phyloP scores from a whole-genome alignment of 2,797 vertebrate genomes.

The Microctenopoma lineatum region DNA sequence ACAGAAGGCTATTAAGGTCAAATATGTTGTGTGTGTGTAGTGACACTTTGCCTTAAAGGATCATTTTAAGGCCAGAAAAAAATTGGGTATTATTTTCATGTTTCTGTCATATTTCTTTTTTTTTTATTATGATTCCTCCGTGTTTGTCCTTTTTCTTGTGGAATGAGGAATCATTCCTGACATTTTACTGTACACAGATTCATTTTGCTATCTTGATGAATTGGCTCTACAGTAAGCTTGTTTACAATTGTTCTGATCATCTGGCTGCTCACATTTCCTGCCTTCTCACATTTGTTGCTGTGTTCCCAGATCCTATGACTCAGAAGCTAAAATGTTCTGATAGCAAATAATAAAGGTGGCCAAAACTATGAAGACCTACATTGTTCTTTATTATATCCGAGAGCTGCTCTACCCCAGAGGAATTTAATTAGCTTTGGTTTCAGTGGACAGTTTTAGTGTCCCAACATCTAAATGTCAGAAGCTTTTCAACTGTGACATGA shows the following conservation, averaged over 20 bases:
- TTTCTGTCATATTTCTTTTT: too few species aligned
- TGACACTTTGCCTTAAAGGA: background rate
- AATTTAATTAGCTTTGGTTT: conserved; percentile 5
- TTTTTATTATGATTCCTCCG: too few species aligned
- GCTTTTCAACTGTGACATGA: conserved; percentile 40
- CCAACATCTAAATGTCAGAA: conserved; percentile 40
- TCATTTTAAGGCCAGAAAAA: background rate
- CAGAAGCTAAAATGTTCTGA: background rate
- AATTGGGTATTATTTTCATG: too few species aligned
- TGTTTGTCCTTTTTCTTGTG: too few species aligned
- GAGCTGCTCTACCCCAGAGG: background rate
- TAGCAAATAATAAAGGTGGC: background rate
- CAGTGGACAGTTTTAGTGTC: conserved; percentile 33
- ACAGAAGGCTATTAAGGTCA: background rate
- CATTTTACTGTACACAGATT: background rate
- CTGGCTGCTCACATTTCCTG: background rate
- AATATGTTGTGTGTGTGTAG: background rate
- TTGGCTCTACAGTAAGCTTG: background rate
- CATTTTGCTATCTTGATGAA: background rate
- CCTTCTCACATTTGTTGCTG: background rate
- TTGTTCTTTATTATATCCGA: conserved; percentile 1
- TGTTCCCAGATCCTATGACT: conserved; percentile 1
- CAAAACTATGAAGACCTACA: background rate
- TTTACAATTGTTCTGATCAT: background rate
- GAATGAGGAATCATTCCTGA: background rate